Evolutionary conservation across 2,113 vertebrate species (phyloP).

Genomic region (Cyprichromis sp.): DNA sequence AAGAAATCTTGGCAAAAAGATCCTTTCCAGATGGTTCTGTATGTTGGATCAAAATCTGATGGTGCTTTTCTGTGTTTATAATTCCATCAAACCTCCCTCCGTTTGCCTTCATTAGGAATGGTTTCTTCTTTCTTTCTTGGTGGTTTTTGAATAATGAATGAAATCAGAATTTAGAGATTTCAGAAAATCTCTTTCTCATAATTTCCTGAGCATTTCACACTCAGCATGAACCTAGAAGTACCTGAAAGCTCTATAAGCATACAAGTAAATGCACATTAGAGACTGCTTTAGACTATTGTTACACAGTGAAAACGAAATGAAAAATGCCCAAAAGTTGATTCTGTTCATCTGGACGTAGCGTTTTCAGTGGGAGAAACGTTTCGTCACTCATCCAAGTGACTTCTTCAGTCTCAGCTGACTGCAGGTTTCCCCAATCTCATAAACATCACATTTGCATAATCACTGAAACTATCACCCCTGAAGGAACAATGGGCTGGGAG

Average conservation of each 20-base stretch:
- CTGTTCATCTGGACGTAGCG: too few species aligned
- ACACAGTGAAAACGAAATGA: neutral
- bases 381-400: too few species aligned
- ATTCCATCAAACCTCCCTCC: neutral
- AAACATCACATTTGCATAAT: too few species aligned
- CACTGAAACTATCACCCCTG: too few species aligned
- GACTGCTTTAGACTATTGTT: neutral
- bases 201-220: neutral
- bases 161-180: neutral
- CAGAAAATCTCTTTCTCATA: neutral
- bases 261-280: neutral
- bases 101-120: neutral
- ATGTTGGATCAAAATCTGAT: neutral
- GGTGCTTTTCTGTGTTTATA: neutral
- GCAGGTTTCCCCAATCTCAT: too few species aligned
- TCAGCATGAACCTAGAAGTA: neutral
- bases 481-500: too few species aligned
- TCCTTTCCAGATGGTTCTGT: neutral
- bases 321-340: neutral
- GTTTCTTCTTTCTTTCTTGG: neutral
- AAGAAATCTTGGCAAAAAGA: neutral
- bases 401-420: too few species aligned
- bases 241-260: neutral
- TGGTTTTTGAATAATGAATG: neutral
- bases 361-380: too few species aligned